Base-by-base conservation (phyloP, 2,888 invertebrate genomes). In the Amorpha juglandis region DNA sequence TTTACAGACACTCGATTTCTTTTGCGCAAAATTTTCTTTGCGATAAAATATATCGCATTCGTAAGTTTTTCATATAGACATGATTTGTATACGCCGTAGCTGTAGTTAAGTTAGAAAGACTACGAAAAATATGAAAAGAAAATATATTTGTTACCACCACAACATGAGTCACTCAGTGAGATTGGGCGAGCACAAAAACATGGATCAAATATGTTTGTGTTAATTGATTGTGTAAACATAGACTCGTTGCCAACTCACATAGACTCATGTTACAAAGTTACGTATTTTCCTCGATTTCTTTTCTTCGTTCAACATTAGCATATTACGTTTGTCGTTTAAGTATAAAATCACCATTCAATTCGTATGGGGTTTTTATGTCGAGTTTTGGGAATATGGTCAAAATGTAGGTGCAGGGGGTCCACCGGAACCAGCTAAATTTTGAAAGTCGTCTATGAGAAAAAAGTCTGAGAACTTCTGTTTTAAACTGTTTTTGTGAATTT, bases 1-100 rank as follows among this genome's bases (percentile, higher is more conserved):
- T 78, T 78, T 74, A 62, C 68, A 76, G 73, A 69, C 69, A 68
- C 62, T 67, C 63, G 55, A 58, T 67, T 58, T 63, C 55, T 67
- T 63, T 51, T 42, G 14, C 38, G 21, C 27, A 19, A 35, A 48
- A 63, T 67, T 63, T 48, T 63, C 63, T 58, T 38, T 51, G 27
- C 62, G 11, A 51, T 66, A 33, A 63, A 19, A 66, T 63, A 66
- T 52, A 52, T 64, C 19, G 19, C 19, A 55, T 45, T 64, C 47
- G 16, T 35, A 38, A 64, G 64, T 64, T 58, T 27, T 27, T 11
- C 35, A 14, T 19, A 47, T 53, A 55, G 53, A 64, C n/a, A 47
- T 35, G 19, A 64, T 64, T 64, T 64, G 47, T 47, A 48, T 55
- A 35, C 12, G 42, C 14, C n/a, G 14, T 35, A 1, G 27, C 27